These are phyloP conservation scores for Leucoptera coffeella DNA, from an alignment of 2,888 invertebrate species.

Conservation along the genomic window DNA sequence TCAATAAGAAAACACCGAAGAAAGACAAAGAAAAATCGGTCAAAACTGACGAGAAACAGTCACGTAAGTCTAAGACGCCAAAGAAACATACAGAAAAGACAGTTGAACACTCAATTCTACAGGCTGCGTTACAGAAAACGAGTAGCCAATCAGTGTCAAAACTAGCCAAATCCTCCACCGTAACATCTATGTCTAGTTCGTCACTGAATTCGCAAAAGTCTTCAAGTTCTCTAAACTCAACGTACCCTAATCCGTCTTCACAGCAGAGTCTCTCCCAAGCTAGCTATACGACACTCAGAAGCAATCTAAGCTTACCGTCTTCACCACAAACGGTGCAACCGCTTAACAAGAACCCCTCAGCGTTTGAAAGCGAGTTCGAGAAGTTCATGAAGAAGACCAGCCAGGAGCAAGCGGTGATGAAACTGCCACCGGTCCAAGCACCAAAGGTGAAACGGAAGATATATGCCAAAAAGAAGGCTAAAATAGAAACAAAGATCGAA, in stretches of 20 bases:
- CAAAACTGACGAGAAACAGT: conserved; percentile 17
- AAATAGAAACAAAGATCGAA: no score
- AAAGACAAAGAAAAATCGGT: conserved; percentile 10
- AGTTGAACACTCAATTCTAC: conserved; percentile 22
- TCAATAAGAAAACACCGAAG: conserved; percentile 7
- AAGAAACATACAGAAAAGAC: conserved; percentile 14
- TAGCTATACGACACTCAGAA: no score
- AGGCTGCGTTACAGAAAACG: conserved; percentile 14
- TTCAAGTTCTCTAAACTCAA: no score
- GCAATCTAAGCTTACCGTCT: background rate
- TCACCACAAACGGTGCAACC: conserved; percentile 21
- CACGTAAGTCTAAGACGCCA: conserved; percentile 24
- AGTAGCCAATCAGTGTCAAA: background rate
- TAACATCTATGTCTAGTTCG: background rate
- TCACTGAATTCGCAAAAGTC: background rate
- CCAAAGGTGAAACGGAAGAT: conserved; percentile 3
- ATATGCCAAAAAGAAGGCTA: no score
- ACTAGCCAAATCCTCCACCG: background rate
- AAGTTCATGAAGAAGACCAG: conserved; percentile 21
- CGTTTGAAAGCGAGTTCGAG: conserved; percentile 33
- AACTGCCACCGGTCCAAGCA: conserved; percentile 4
- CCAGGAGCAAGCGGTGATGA: conserved; percentile 6
- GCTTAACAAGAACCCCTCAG: conserved; percentile 31
- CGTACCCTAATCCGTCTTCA: no score
- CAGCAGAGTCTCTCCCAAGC: no score